Conservation (phyloP, 2,888 invertebrate species). For the Phaedon cochleariae region DNA sequence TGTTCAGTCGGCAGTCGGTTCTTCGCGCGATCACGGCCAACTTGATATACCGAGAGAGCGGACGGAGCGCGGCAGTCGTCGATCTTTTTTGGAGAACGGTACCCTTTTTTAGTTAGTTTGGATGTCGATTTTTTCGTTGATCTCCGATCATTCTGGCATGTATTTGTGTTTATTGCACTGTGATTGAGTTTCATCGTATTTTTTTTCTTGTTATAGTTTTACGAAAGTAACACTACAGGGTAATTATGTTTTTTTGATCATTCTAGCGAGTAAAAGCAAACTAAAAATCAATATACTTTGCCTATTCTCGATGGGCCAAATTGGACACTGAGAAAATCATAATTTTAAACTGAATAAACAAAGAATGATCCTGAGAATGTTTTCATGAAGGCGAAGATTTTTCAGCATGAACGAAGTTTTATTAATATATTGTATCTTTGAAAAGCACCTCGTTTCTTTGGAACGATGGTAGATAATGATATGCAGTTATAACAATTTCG, state of each 20-base stretch:
- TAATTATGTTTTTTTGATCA: slow-evolving; percentile 20
- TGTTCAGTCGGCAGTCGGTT: slow-evolving; percentile 26
- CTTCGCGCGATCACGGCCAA: slow-evolving; percentile 25
- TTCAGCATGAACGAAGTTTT: too few relatives aligned
- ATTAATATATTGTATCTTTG: too few relatives aligned
- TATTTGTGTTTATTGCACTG: slow-evolving; percentile 17
- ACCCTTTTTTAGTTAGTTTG: background rate
- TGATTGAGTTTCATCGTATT: slow-evolving; percentile 10
- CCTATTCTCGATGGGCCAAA: too few relatives aligned
- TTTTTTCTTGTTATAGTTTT: slow-evolving; percentile 10
- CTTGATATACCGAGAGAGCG: slow-evolving; percentile 17
- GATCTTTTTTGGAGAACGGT: slow-evolving; percentile 4
- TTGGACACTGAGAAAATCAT: too few relatives aligned
- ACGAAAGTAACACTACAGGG: slow-evolving; percentile 10
- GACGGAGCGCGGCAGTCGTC: slow-evolving; percentile 5
- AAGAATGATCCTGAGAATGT: too few relatives aligned
- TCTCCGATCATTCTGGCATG: slow-evolving; percentile 20
- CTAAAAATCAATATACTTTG: too few relatives aligned
- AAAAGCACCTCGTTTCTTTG: too few relatives aligned
- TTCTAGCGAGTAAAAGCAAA: background rate
- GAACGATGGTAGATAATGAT: too few relatives aligned
- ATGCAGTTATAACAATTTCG: too few relatives aligned
- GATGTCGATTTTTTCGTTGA: slow-evolving; percentile 10
- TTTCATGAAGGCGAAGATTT: too few relatives aligned
- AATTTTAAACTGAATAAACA: too few relatives aligned